Base-by-base conservation (phyloP, 2,797 vertebrate species). In the Sardinella longiceps region DNA sequence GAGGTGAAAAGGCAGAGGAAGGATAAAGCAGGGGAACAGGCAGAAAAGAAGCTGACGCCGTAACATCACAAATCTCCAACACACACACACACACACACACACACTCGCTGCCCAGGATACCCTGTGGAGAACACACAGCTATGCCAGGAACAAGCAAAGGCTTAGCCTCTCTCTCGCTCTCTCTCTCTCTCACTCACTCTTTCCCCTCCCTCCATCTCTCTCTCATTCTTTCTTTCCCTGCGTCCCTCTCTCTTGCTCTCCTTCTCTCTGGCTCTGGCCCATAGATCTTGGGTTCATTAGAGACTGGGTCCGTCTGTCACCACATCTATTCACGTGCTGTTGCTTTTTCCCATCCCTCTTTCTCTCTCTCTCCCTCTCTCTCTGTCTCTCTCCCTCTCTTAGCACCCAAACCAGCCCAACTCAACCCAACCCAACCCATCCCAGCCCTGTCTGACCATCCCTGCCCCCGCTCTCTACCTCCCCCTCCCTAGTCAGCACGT, bases 401-500 rank as follows among this genome's bases (percentile, higher is more conserved):
- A 70, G 25, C 63, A 74, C 30, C 28, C 66, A 37, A 66, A 5
- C 56, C 56, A 60, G n/a, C 28, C 63, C 63, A 66, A 28, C 12
- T 28, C 63, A 66, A 1, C 63, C 63, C 25, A 3, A 1, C 18
- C 25, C 6, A 6, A 23, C 30, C 28, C 1, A 10, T 1, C 23
- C 56, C 56, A 1, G 23, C 56, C 5, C 43, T 45, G 43, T 7
- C 7, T 45, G 43, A 2, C 7, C 7, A 3, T 45, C 43, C 53
- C 56, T 12, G 3, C n/a, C 11, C 33, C 66, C 15, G 1, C 33
- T 5, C 9, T 88, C 88, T 82, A 60, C 86, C 10, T 87, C 87
- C 85, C 88, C 90, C 86, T 84, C 90, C 89, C 90, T 80, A 15
- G 80, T 87, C 87, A 87, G 91, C 94, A 94, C 88, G 92, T 93